Conservation (phyloP, 2,888 invertebrate genomes). For the Cordylochernes scorpioides region DNA sequence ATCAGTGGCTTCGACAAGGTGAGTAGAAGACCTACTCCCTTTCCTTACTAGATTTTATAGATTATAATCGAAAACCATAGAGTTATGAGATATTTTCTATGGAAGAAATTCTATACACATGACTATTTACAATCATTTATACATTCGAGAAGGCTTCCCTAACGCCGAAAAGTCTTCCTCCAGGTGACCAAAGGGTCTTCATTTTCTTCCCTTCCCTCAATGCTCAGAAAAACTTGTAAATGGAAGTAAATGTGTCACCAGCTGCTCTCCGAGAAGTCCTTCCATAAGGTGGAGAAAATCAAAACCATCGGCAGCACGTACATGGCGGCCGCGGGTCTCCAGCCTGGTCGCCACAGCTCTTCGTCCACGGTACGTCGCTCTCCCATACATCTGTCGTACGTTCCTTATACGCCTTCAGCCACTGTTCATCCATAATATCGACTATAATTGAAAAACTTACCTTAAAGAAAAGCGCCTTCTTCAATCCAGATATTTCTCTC, state of each 20-base stretch:
- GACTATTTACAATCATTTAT: neutral
- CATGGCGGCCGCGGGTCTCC: conserved; percentile 20
- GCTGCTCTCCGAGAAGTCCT: conserved; percentile 21
- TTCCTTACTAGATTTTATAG: neutral
- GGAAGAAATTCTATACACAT: neutral
- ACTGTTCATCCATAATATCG: neutral
- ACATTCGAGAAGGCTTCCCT: neutral
- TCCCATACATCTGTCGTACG: neutral
- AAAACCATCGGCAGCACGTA: conserved; percentile 25
- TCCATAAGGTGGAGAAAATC: conserved; percentile 22
- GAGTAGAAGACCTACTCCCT: conserved; percentile 1
- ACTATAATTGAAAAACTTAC: no score
- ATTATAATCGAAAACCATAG: neutral
- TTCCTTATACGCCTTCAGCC: neutral
- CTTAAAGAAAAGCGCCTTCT: neutral
- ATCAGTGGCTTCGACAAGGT: conserved; percentile 16
- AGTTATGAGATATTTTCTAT: conserved; percentile 1
- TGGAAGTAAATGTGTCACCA: no score
- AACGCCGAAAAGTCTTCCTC: neutral
- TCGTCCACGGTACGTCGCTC: conserved; percentile 5
- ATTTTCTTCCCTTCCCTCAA: conserved; percentile 1
- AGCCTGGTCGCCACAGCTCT: conserved; percentile 11
- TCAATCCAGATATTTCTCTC: no score
- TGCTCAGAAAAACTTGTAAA: no score
- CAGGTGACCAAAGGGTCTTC: neutral